Conservation (phyloP, 2,113 vertebrate genomes). For the Oncorhynchus tshawytscha region DNA sequence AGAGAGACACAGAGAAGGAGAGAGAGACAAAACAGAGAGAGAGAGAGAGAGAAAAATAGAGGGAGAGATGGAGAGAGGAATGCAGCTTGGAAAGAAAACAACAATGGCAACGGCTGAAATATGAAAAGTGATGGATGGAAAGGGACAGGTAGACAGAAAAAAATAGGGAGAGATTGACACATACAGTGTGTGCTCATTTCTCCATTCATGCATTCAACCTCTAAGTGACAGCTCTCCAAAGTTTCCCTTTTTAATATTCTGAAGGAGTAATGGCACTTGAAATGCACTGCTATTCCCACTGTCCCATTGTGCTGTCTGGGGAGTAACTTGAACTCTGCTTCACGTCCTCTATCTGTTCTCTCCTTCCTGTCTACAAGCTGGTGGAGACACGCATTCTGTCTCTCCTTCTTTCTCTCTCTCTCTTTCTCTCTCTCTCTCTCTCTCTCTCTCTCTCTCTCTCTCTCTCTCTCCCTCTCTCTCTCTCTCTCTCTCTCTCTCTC, state of each 20-base stretch:
- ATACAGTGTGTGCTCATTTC: neutral
- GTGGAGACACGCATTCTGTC: no score
- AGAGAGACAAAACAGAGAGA: no score
- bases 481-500: no score
- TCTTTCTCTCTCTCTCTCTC: no score
- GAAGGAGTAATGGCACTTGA: neutral
- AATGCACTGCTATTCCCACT: neutral
- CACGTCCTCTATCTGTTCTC: neutral
- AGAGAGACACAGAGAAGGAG: no score
- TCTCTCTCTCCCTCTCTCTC: no score
- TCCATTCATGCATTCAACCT: neutral
- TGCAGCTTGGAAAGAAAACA: neutral
- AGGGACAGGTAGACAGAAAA: neutral
- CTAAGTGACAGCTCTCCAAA: neutral
- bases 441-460: no score
- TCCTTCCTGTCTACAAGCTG: no score
- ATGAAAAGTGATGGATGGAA: neutral
- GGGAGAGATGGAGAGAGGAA: neutral
- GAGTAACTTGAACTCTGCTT: neutral
- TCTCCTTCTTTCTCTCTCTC: no score
- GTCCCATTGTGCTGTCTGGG: neutral
- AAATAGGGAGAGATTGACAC: neutral
- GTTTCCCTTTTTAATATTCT: neutral
- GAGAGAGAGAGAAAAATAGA: neutral
- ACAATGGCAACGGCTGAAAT: neutral